phyloP scores from a whole-genome alignment of 2,797 vertebrate genomes.

The Linurgus olivaceus region DNA sequence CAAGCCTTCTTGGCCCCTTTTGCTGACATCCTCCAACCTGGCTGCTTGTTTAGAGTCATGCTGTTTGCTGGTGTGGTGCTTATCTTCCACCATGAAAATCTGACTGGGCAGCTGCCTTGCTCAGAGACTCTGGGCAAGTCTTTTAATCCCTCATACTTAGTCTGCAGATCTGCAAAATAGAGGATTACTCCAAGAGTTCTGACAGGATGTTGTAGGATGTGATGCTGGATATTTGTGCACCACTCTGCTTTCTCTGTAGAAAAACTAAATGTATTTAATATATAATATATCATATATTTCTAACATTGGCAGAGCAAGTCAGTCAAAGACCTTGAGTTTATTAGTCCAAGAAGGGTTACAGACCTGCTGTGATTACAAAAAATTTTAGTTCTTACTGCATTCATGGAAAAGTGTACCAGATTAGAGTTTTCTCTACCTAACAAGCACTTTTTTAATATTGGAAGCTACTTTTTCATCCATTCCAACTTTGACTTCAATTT shows the following conservation, averaged over 20 bases:
- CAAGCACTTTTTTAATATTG: neutral
- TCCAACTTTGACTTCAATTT: conserved; percentile 34
- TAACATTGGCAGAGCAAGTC: neutral
- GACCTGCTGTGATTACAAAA: neutral
- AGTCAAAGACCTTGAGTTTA: neutral
- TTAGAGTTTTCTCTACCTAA: neutral
- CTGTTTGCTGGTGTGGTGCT: neutral
- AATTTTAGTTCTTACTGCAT: neutral
- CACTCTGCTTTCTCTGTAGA: neutral
- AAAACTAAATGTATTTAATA: neutral
- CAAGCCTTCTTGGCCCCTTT: neutral
- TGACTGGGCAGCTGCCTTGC: neutral
- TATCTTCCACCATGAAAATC: accelerated
- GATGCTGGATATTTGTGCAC: neutral
- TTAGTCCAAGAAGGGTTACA: neutral
- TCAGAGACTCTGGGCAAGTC: neutral
- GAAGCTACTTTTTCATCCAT: conserved; percentile 22
- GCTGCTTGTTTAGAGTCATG: neutral
- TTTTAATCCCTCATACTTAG: neutral
- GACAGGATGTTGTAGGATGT: neutral
- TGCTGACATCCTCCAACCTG: neutral
- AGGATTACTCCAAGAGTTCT: neutral
- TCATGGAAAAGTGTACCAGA: neutral
- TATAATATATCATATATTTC: neutral
- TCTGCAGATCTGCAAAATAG: neutral